These are phyloP conservation scores for Ophion slaviceki DNA, from an alignment of 2,888 invertebrate genomes.

Conservation along the genomic window DNA sequence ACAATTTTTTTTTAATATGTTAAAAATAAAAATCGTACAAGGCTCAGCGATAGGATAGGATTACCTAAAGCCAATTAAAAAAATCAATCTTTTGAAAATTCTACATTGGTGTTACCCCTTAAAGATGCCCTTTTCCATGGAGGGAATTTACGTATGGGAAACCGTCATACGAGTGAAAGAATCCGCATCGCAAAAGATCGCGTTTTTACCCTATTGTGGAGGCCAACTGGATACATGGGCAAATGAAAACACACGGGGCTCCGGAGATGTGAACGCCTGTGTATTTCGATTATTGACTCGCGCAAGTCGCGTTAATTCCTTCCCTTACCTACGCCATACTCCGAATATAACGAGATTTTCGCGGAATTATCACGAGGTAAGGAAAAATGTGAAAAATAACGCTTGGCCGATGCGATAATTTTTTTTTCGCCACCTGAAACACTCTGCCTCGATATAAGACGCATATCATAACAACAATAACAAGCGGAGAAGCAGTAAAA, in stretches of 20 bases:
- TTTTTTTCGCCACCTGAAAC: neutral
- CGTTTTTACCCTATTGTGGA: slow-evolving; percentile 3
- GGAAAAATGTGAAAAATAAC: neutral
- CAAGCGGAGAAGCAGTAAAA: slow-evolving; percentile 9
- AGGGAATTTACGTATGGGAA: neutral
- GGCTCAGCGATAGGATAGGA: too few species aligned
- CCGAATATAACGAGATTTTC: neutral
- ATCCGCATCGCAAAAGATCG: neutral
- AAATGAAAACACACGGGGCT: slow-evolving; percentile 51
- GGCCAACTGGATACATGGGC: slow-evolving; percentile 49
- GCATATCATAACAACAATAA: slow-evolving; percentile 12
- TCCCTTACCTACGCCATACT: neutral
- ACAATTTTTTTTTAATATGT: too few species aligned
- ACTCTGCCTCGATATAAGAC: neutral
- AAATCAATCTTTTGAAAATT: too few species aligned
- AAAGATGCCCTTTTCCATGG: neutral
- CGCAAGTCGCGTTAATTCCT: neutral
- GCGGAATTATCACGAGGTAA: neutral
- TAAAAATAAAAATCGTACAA: too few species aligned
- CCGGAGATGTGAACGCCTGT: slow-evolving; percentile 62
- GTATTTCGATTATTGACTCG: slow-evolving; percentile 12
- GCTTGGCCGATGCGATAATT: neutral
- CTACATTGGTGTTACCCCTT: too few species aligned
- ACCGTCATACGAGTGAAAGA: neutral
- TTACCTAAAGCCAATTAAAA: too few species aligned